Conservation (phyloP, 2,888 invertebrate species). For the Diplazon laetatorius region DNA sequence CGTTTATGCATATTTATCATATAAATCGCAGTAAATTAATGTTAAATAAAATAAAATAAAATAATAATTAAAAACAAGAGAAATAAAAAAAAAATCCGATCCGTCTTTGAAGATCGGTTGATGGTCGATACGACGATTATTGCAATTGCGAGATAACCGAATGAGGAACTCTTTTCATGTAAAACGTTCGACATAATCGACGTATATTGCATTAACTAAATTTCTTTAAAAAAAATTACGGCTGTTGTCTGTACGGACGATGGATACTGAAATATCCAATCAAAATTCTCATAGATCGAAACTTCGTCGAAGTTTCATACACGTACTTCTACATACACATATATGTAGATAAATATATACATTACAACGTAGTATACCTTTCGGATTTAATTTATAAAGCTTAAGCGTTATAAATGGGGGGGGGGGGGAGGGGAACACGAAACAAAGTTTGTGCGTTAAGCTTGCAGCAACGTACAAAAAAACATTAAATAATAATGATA, state of each 20-base stretch:
- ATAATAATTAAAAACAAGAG: conserved; percentile 25
- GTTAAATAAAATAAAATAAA: conserved; percentile 19
- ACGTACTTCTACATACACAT: too few species aligned
- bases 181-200: conserved; percentile 42
- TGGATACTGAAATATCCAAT: too few species aligned
- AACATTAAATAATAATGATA: not conserved
- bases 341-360: not conserved
- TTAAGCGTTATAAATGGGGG: conserved; percentile 29
- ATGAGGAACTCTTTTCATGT: conserved; percentile 55
- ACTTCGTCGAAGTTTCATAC: too few species aligned
- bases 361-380: conserved; percentile 32
- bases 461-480: conserved; percentile 26
- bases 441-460: conserved; percentile 53
- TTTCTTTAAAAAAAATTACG: conserved; percentile 31
- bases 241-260: conserved; percentile 24
- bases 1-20: conserved; percentile 3
- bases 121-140: conserved; percentile 38
- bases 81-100: conserved; percentile 25
- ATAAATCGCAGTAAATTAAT: not conserved
- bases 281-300: too few species aligned
- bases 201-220: conserved; percentile 27
- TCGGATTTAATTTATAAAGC: conserved; percentile 15
- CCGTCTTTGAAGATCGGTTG: not conserved
- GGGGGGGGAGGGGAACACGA: conserved; percentile 12
- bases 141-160: conserved; percentile 44